Base-by-base conservation (phyloP, 1,140 invertebrate species). In the Meloidogyne chitwoodi region DNA sequence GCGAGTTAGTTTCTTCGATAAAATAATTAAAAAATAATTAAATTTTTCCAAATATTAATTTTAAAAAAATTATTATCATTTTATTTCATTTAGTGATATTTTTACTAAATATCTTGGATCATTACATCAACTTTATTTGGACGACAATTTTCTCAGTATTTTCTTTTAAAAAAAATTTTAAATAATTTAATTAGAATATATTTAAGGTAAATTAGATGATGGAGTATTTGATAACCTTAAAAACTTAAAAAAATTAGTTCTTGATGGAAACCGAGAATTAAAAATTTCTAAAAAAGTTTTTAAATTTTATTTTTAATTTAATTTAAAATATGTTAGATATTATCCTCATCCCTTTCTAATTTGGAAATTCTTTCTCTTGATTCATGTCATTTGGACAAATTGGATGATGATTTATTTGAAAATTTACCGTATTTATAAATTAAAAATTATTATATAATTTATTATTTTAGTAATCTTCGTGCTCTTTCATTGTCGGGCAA, bases 181-280 rank as follows among this genome's bases (percentile, higher is more conserved):
- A 48, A 48, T 41, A 48, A n/a, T 56, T 56, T n/a, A 56, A n/a
- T n/a, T 19, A 19, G 11, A 41, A 12, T 19, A 19, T 19, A 19
- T 19, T 56, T 8, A 56, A 56, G 48, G n/a, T 56, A 56, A 56
- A 19, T 44, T 76, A 14, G 75, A 76, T 65, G 63, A 74, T 22
- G 75, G 75, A 4, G 48, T 76, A n/a, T 76, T 76, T 70, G 67
- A 74, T 66, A 76, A 76, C 38, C 61, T 76, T 14, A 63, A 74
- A 44, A 67, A 38, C 22, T 29, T 76, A 8, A 76, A 1, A 8
- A 76, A 76, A 27, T 68, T 76, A 44, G 44, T 76, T 24, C 27
- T 76, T 29, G 75, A 76, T 71, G 75, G 75, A 31, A 76, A 76
- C 29, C 56, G 61, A 24, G 68, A 34, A 24, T 27, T 76, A 10